phyloP scores from a whole-genome alignment of 2,888 invertebrate genomes.

The Kryphioiulus occultus region DNA sequence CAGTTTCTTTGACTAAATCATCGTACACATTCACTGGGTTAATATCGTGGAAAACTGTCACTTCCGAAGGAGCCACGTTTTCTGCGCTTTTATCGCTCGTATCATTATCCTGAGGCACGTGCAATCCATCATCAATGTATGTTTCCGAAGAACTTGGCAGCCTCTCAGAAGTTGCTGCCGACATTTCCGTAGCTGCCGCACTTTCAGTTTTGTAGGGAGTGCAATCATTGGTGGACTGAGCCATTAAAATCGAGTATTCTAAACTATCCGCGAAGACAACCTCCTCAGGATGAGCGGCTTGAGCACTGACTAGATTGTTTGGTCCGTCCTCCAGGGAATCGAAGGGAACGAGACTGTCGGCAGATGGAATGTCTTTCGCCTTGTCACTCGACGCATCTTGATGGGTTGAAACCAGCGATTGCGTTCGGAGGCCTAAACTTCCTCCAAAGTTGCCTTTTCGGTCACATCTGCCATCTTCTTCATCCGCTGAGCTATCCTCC shows the following conservation, averaged over 20 bases:
- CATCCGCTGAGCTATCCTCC: constrained; percentile 56
- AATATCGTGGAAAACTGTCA: neutral
- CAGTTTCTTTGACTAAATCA: constrained; percentile 28
- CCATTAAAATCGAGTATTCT: constrained; percentile 39
- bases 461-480: constrained; percentile 51
- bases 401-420: neutral
- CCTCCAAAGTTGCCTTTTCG: neutral
- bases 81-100: neutral
- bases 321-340: constrained; percentile 54
- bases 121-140: neutral
- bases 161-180: neutral
- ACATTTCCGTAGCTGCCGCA: neutral
- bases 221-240: neutral
- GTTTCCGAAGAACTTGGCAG: neutral
- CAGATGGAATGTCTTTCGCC: neutral
- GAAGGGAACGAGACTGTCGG: neutral
- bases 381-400: neutral
- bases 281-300: neutral
- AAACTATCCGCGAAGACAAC: neutral
- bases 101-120: neutral
- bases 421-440: neutral
- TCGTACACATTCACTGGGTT: neutral
- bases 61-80: neutral
- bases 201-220: neutral
- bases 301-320: constrained; percentile 54